Evolutionary conservation across 2,797 vertebrate species (phyloP), one percentile per base, ranked within the genome.

Genomic region (Chelidonichthys spinosus): DNA sequence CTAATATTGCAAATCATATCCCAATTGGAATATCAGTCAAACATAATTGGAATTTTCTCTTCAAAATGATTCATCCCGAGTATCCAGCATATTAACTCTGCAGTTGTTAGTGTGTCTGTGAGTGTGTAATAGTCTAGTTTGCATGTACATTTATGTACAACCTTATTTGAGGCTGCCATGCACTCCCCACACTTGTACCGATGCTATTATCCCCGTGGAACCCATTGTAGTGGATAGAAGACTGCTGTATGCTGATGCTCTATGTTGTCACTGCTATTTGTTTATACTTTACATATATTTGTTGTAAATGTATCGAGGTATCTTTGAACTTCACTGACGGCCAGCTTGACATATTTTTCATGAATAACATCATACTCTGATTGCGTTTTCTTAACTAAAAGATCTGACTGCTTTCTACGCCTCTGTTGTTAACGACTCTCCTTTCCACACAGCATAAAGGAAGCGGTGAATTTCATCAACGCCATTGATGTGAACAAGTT

Each of bases 381-480:
- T 62, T 65, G 2, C 58, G 25, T 44, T 49, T 25, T 39, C 15
- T 49, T 53, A 33, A 25, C 33, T 58, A 11, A 63, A 40, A 50
- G 18, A 44, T 75, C 36, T 53, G 6, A 74, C 14, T 7, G 6
- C 39, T 40, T 42, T 59, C 50, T 59, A 13, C 52, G 11, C 49
- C 6, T 15, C 2, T 76, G 46, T 63, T 46, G 39, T 52, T 53
- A 63, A 79, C 25, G 1, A 46, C 49, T 76, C 11, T 58, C 89
- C 54, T 79, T 62, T 80, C 74, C 72, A 39, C 70, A 72, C 89
- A 99, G 98, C 84, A 97, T 98, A 76, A 98, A 96, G 89, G 96
- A 96, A 91, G 97, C 97, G 0, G 96, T 99, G 78, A 92, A 81
- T 18, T 92, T 96, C 79, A 96, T 99, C 81, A 99, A 97, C 63